These are phyloP conservation scores for Hepsetus odoe DNA, from an alignment of 2,113 vertebrate species.

Conservation along the genomic window DNA sequence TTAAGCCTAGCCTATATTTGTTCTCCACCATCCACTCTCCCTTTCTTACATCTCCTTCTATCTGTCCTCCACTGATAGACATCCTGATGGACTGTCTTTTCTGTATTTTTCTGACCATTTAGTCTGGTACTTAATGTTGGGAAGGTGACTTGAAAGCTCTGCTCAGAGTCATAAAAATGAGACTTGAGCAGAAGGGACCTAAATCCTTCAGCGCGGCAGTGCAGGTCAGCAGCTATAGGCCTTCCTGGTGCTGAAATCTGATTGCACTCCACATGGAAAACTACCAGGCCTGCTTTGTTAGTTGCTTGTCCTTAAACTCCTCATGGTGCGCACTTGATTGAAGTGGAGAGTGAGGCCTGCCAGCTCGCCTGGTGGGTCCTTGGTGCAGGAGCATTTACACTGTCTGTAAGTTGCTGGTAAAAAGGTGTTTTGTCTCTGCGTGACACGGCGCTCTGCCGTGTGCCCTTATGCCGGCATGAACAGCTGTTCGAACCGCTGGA, in stretches of 20 bases:
- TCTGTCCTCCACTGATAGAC: no score
- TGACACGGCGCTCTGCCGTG: slow-evolving; percentile 49
- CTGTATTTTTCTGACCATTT: no score
- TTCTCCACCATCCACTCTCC: no score
- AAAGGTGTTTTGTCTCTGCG: slow-evolving; percentile 61
- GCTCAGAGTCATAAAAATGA: no score
- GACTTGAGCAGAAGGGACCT: no score
- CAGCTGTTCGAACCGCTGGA: slow-evolving; percentile 68
- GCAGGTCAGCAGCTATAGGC: neutral
- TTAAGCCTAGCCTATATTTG: neutral
- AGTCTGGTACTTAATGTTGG: no score
- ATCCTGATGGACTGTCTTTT: no score
- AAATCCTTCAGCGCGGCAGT: neutral
- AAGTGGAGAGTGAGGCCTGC: slow-evolving; percentile 35
- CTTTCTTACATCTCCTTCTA: no score
- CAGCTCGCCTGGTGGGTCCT: slow-evolving; percentile 53
- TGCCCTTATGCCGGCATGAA: slow-evolving; percentile 58
- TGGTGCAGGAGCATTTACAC: slow-evolving; percentile 54
- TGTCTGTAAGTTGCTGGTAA: slow-evolving; percentile 60
- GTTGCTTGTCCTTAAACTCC: slow-evolving; percentile 20
- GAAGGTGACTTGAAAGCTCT: no score
- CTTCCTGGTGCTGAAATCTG: neutral
- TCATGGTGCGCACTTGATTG: slow-evolving; percentile 23
- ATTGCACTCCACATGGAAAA: neutral
- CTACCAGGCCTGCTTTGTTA: slow-evolving; percentile 6